Evolutionary conservation across 2,888 invertebrate genomes (phyloP), one percentile per base, ranked within the genome.

Genomic region (Drosophila tanythrix): DNA sequence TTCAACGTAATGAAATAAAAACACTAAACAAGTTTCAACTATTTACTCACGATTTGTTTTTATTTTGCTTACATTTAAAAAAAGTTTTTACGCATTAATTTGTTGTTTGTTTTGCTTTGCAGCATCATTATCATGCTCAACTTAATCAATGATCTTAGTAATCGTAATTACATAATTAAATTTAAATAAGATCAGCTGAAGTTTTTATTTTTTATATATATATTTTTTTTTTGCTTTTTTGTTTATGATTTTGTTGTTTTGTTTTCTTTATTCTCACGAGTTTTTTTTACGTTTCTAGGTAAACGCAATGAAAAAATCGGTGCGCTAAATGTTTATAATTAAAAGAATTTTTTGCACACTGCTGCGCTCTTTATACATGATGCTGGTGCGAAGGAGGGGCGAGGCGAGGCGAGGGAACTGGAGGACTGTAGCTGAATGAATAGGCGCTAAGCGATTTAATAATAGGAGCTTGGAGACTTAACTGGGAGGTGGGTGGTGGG

Each of bases 111-210:
- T 46, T 75, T 86, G 82, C 74, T 55, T 76, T 74, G 66, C 74
- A 67, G 80, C 79, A 72, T 83, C 62, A 72, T 77, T 68, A 78
- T 78, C 59, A 83, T 82, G 74, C 82, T 82, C 75, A 84, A 86
- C 83, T 76, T 86, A 88, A 81, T 81, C 70, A 88, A 88, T 86
- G 86, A 88, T 88, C 87, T 83, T 88, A 84, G 83, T 86, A 84
- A 84, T 72, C 86, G 81, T 83, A 83, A 78, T 81, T 76, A 84
- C 72, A 89, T 81, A 76, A 83, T 81, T 86, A 74, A 74, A 84
- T 87, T 86, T 81, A 84, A 86, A 81, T 86, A 83, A 84, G 84
- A 84, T 84, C 84, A 84, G 84, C 87, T 88, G 84, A 84, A 88
- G 81, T 81, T 66, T 64, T 48, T 70, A 40, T 58, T 64, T 61